Conservation (phyloP, 2,113 vertebrate genomes). For the Bos indicus region DNA sequence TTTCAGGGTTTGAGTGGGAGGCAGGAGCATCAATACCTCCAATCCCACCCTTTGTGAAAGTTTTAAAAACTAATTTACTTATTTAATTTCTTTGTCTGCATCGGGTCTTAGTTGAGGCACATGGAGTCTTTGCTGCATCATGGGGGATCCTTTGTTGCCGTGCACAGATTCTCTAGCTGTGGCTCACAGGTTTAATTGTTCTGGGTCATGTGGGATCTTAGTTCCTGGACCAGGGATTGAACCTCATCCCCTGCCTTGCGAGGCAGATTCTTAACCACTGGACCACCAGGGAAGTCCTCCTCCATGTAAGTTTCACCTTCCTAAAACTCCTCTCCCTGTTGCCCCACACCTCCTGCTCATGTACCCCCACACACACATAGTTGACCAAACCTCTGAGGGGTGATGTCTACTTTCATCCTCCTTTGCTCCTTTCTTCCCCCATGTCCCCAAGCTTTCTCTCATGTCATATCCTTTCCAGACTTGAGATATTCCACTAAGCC, state of each 20-base stretch:
- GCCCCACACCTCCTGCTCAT: background rate
- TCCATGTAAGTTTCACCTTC: background rate
- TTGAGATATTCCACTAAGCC: too few species aligned
- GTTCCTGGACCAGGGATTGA: background rate
- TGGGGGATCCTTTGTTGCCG: background rate
- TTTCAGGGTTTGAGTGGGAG: background rate
- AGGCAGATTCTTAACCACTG: background rate
- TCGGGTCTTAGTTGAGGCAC: background rate
- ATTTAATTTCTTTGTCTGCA: background rate
- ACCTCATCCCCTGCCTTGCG: background rate
- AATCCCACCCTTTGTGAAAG: background rate
- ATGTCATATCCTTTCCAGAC: background rate
- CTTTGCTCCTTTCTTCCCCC: background rate
- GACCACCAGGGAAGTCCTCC: background rate
- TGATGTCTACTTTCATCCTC: background rate
- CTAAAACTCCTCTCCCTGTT: too few species aligned
- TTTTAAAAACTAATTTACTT: background rate
- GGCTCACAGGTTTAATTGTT: background rate
- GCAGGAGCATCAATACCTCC: background rate
- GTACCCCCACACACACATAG: background rate
- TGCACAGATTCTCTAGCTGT: background rate
- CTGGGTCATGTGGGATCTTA: background rate
- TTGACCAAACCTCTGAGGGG: background rate
- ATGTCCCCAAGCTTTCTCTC: background rate
- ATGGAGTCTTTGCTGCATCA: background rate